Evolutionary conservation across 1,140 invertebrate species (phyloP).

Genomic region (Druon quercuslanigerum): DNA sequence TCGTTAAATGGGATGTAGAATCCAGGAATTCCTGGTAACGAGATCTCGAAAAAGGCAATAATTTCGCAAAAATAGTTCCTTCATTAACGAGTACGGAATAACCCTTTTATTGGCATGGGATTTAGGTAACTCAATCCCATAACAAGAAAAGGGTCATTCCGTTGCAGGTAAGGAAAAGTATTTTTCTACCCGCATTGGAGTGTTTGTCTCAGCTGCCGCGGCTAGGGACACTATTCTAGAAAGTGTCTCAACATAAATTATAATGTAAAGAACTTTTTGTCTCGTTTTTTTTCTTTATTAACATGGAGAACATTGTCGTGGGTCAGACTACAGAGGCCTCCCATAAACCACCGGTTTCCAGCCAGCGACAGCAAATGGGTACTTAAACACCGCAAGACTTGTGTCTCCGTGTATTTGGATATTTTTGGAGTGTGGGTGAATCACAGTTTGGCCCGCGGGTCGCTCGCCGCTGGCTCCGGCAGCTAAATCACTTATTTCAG

Average conservation of each 20-base stretch:
- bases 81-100: too few relatives aligned
- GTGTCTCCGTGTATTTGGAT: slow-evolving; percentile 58
- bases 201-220: too few relatives aligned
- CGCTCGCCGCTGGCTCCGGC: slow-evolving; percentile 46
- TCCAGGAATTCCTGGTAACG: slow-evolving; percentile 33
- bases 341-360: slow-evolving; percentile 20
- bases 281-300: neutral
- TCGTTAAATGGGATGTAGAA: slow-evolving; percentile 32
- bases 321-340: slow-evolving; percentile 33
- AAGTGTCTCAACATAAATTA: too few relatives aligned
- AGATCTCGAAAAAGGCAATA: slow-evolving; percentile 33
- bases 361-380: slow-evolving; percentile 47
- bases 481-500: slow-evolving; percentile 72
- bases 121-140: too few relatives aligned
- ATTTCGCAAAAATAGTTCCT: neutral
- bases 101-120: too few relatives aligned
- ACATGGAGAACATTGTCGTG: slow-evolving; percentile 21
- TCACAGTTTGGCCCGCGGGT: slow-evolving; percentile 64
- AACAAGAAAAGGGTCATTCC: too few relatives aligned
- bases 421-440: slow-evolving; percentile 74
- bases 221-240: too few relatives aligned
- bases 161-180: too few relatives aligned
- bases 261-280: neutral
- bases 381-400: slow-evolving; percentile 51
- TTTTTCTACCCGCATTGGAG: too few relatives aligned